Evolutionary conservation across 2,888 invertebrate species (phyloP), one percentile per base, ranked within the genome.

Genomic region (Oligia fasciuncula): DNA sequence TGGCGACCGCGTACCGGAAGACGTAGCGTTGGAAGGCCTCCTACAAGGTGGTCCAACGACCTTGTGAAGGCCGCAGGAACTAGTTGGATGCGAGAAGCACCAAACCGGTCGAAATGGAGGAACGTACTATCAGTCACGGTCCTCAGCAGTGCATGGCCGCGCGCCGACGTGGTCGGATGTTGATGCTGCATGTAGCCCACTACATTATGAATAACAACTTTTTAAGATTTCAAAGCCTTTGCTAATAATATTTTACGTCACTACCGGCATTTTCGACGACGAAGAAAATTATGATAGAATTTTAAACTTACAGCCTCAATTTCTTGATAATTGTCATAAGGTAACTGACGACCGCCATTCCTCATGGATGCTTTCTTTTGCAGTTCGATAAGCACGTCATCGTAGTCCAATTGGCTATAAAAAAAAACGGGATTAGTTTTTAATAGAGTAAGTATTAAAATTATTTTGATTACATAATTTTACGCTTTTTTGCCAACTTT

Each of bases 291-390:
- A 23, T 49, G 4, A 49, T 4, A 49, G 14, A 14, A 4, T 49
- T 49, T 2, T 13, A 13, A 13, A 92, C 94, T 81, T 85, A 95
- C 95, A 82, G 90, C 93, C 79, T 93, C 92, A 23, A 93, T 81
- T 11, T 92, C 86, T 73, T 96, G 96, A 80, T 96, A 96, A 86
- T 96, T 95, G 85, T 96, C 95, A 76, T 95, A 95, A 2, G 95
- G 94, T 68, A 97, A 92, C 43, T 76, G 69, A 9, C 70, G 83
- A 8, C 89, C 92, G 40, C 91, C 93, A 66, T 92, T 93, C 49
- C 92, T 92, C 57, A 46, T 46, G 11, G 69, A 54, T 5, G 43
- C 46, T 51, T 4, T 62, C 23, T 51, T 79, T 29, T 84, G 83
- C 2, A 87, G 81, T 65, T 93, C 93, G 14, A 95, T 94, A 0